Base-by-base conservation (phyloP, 1,140 invertebrate genomes). In the Halictus rubicundus region DNA sequence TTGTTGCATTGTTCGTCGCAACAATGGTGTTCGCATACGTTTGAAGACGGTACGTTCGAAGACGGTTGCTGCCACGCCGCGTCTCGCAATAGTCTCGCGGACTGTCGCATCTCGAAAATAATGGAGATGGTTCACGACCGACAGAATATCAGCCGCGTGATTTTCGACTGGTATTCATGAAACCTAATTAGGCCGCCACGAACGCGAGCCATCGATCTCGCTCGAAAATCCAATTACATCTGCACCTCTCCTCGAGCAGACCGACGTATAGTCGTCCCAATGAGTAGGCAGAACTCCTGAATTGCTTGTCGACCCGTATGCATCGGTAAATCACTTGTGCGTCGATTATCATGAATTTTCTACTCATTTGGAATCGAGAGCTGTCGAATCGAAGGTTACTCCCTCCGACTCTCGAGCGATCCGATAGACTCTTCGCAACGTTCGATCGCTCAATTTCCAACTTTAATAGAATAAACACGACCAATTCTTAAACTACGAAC, bases 161-260 rank as follows among this genome's bases (percentile, higher is more conserved):
- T 85, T 76, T 66, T 69, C 60, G 80, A 70, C 69, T 70, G 64
- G 54, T 57, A 74, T 69, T 85, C 71, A 70, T 61, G 82, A 85
- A 86, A 86, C 75, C 79, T 86, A 85, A 86, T 86, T 85, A 86
- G 80, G 32, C 66, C 74, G 79, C 46, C 65, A 68, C 80, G 80
- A 82, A 86, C 74, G 84, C 32, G 70, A 75, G 46, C 54, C 84
- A 79, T 78, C 83, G 83, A 86, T 85, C 70, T 80, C 84, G 21
- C 64, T 71, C 46, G 66, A 68, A 85, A 85, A 86, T 82, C 74
- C 84, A 85, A 86, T 86, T 86, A 81, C 65, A 82, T 78, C 70
- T 82, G 70, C 84, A 82, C 78, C 74, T 68, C 79, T 81, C 70
- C 69, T 74, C 57, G 57, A 54, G 64, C 70, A 21, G 19, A 1